These are phyloP conservation scores for Cettia cetti DNA, from an alignment of 2,113 vertebrate species.

Conservation along the genomic window DNA sequence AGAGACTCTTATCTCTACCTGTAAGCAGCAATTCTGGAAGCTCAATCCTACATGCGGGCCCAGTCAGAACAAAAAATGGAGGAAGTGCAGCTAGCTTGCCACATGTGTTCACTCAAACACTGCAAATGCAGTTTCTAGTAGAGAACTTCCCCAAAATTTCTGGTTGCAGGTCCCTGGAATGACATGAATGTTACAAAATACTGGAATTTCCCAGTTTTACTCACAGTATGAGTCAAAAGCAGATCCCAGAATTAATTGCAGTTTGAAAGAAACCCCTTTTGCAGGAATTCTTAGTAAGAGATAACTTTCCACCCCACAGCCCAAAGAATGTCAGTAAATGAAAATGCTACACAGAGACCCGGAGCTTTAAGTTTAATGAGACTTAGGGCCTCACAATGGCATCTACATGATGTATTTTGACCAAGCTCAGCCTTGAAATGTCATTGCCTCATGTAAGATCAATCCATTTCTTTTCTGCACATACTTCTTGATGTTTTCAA, in stretches of 20 bases:
- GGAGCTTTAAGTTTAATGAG: neutral
- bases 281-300: neutral
- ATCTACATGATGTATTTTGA: neutral
- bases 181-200: conserved; percentile 10
- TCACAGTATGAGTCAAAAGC: neutral
- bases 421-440: neutral
- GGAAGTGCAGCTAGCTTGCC: neutral
- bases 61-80: neutral
- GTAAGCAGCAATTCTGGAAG: neutral
- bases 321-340: neutral
- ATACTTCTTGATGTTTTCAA: neutral
- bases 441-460: neutral
- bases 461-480: neutral
- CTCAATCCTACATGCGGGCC: fast-evolving
- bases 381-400: neutral
- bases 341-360: neutral
- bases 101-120: neutral
- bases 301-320: neutral
- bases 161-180: neutral
- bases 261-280: neutral
- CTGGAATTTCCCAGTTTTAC: neutral
- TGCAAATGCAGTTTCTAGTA: neutral
- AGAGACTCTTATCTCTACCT: neutral
- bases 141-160: neutral
- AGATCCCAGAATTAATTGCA: neutral